Conservation (phyloP, 2,113 vertebrate species). For the Sinocyclocheilus maitianheensis region DNA sequence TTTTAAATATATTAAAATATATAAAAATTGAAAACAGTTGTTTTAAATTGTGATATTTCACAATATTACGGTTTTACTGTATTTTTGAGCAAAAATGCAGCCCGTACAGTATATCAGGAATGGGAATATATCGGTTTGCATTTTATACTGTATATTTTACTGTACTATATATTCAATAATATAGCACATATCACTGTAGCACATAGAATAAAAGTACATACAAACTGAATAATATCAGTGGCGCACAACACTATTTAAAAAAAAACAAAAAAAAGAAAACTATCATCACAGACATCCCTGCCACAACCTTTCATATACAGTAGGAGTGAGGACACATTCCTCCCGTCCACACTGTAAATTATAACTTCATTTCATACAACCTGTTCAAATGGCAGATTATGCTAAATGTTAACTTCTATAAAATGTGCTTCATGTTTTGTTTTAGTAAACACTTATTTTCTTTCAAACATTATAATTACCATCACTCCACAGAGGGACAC, state of each 20-base stretch:
- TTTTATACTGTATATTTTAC: background rate
- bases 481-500: background rate
- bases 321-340: background rate
- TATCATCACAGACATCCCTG: background rate
- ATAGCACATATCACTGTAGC: background rate
- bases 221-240: too few relatives aligned
- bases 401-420: background rate
- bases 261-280: too few relatives aligned
- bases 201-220: too few relatives aligned
- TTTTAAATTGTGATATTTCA: too few relatives aligned
- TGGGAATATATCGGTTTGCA: background rate
- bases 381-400: background rate
- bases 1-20: background rate
- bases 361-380: background rate
- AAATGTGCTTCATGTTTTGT: background rate
- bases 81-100: background rate
- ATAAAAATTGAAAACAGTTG: too few relatives aligned
- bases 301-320: background rate
- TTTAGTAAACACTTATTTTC: background rate
- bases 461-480: slow-evolving; percentile 28
- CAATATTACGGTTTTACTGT: background rate
- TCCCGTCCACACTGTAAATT: background rate
- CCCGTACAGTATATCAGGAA: background rate
- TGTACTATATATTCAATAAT: too few relatives aligned
- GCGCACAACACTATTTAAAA: too few relatives aligned